Percentiles rank a stretch among this genome's conserved stretches.
These are phyloP conservation scores for Ceriagrion tenellum DNA, from an alignment of 2,888 invertebrate genomes.

Conservation along the genomic window DNA sequence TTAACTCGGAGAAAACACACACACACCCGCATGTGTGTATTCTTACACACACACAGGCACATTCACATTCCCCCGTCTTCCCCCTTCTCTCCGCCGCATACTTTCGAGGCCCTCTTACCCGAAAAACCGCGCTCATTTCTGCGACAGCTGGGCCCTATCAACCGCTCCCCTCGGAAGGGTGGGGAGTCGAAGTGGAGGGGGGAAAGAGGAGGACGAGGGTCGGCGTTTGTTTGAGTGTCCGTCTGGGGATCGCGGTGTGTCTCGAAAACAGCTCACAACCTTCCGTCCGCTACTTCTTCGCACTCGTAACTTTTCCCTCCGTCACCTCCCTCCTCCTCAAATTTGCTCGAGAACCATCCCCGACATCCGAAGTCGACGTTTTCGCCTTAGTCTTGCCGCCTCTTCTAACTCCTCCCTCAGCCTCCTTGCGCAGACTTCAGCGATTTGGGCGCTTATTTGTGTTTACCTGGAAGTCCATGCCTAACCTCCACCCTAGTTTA, in stretches of 20 bases:
- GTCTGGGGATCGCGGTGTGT: not conserved
- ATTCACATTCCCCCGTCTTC: not conserved
- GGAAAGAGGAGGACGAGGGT: not conserved
- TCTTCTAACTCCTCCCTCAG: no score
- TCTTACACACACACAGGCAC: not conserved
- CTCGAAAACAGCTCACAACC: conserved; percentile 49
- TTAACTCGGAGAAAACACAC: not conserved
- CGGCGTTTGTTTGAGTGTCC: not conserved
- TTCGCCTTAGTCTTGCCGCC: no score
- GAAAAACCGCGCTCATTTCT: conserved; percentile 55
- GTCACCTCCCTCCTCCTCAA: not conserved
- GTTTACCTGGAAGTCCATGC: no score
- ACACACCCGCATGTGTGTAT: not conserved
- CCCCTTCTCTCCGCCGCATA: not conserved
- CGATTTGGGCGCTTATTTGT: no score
- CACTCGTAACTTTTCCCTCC: conserved; percentile 39
- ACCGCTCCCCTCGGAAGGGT: not conserved
- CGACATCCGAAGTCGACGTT: not conserved
- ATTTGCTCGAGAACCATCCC: not conserved
- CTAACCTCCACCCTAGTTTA: no score
- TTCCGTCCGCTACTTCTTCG: conserved; percentile 40
- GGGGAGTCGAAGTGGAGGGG: not conserved
- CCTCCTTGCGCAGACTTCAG: no score
- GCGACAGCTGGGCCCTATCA: conserved; percentile 64
- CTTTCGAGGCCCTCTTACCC: not conserved